phyloP scores from a whole-genome alignment of 2,113 vertebrate species.

The Tupaia chinensis region DNA sequence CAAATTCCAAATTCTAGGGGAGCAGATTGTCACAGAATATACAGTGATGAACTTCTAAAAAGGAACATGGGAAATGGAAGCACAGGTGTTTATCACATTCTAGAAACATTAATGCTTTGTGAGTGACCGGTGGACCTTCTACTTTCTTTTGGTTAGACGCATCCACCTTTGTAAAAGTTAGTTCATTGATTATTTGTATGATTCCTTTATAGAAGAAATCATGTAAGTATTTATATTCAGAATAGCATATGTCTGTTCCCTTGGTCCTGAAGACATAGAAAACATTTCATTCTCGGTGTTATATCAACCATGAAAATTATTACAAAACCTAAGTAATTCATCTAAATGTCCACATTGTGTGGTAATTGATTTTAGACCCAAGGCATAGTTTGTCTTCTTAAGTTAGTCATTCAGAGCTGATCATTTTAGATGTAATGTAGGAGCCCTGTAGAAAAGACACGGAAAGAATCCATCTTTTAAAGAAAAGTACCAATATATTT shows the following conservation, averaged over 20 bases:
- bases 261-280: slow-evolving; percentile 20
- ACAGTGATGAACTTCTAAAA: slow-evolving; percentile 12
- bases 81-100: neutral
- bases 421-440: neutral
- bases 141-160: neutral
- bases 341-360: neutral
- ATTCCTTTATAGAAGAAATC: slow-evolving; percentile 51
- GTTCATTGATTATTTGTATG: slow-evolving; percentile 15
- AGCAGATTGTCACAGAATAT: slow-evolving; percentile 66
- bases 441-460: neutral
- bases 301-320: slow-evolving; percentile 1
- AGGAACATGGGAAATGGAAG: neutral
- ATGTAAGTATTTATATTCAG: slow-evolving; percentile 31
- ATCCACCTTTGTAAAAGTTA: neutral
- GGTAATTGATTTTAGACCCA: slow-evolving; percentile 6
- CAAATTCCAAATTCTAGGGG: slow-evolving; percentile 56
- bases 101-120: neutral
- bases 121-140: neutral
- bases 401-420: neutral
- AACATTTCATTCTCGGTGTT: slow-evolving; percentile 5
- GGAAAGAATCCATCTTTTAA: neutral
- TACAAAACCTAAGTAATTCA: slow-evolving; percentile 32
- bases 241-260: neutral
- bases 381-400: slow-evolving; percentile 24
- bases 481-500: neutral